These are phyloP conservation scores for Erythrolamprus reginae DNA, from an alignment of 2,113 vertebrate genomes.

Conservation along the genomic window DNA sequence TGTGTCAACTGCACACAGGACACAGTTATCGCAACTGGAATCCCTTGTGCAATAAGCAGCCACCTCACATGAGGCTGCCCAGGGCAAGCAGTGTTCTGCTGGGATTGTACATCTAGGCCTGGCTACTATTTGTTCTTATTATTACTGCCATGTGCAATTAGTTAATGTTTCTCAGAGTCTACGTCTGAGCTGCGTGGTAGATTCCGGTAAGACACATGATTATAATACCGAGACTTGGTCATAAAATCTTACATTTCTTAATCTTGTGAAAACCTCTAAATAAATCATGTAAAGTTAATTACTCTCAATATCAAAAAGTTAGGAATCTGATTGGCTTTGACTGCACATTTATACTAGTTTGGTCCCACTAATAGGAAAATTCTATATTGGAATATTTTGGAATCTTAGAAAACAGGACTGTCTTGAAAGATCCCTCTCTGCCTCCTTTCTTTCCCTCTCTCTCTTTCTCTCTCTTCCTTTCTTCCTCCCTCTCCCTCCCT, in stretches of 20 bases:
- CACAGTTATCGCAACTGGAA: constrained; percentile 33
- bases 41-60: constrained; percentile 54
- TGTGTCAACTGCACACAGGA: not conserved
- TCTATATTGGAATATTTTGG: not conserved
- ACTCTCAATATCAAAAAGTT: not conserved
- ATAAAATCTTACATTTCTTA: not conserved
- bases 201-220: constrained; percentile 16
- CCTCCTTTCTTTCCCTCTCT: no score
- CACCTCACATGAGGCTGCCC: constrained; percentile 44
- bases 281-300: not conserved
- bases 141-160: not conserved
- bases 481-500: no score
- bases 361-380: not conserved
- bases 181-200: not conserved
- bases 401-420: not conserved
- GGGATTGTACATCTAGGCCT: constrained; percentile 39
- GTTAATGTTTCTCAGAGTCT: constrained; percentile 28
- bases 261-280: not conserved
- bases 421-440: not conserved
- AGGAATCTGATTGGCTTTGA: not conserved
- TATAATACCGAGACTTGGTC: not conserved
- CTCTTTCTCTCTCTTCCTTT: no score
- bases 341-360: not conserved
- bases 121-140: constrained; percentile 28
- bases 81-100: constrained; percentile 39